These are phyloP conservation scores for Dipodomys stephensi DNA, from an alignment of 2,113 vertebrate species.

Conservation along the genomic window DNA sequence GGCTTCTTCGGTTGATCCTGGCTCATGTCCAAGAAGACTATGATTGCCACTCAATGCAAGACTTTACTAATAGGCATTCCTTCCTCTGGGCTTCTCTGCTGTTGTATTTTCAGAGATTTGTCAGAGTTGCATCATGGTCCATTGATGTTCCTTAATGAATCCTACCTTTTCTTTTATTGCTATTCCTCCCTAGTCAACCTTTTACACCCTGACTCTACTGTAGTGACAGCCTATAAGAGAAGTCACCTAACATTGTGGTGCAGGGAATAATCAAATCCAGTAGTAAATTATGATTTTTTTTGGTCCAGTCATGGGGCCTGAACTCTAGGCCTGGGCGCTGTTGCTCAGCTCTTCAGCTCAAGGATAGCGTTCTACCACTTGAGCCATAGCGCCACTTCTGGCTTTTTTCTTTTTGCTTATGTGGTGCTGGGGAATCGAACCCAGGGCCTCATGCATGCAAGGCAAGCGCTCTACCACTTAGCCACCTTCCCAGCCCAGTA, in stretches of 20 bases:
- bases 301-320: too few relatives aligned
- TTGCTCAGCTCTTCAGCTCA: too few relatives aligned
- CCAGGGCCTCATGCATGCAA: too few relatives aligned
- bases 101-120: background rate
- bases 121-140: background rate
- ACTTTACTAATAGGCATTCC: background rate
- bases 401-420: too few relatives aligned
- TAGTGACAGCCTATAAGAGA: background rate
- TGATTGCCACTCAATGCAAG: background rate
- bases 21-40: slow-evolving; percentile 27
- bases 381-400: too few relatives aligned
- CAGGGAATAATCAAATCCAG: background rate
- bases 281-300: background rate
- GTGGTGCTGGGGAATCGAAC: too few relatives aligned
- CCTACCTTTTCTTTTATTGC: background rate
- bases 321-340: too few relatives aligned
- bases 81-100: background rate
- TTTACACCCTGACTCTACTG: background rate
- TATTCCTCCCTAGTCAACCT: background rate
- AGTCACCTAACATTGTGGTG: background rate
- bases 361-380: too few relatives aligned
- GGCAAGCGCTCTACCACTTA: too few relatives aligned
- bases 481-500: background rate
- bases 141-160: background rate
- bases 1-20: background rate